A percentile compares a stretch with the other conserved stretches of the same genome.
Evolutionary conservation across 2,888 invertebrate genomes (phyloP).

Genomic region (Synergus laeviventris): DNA sequence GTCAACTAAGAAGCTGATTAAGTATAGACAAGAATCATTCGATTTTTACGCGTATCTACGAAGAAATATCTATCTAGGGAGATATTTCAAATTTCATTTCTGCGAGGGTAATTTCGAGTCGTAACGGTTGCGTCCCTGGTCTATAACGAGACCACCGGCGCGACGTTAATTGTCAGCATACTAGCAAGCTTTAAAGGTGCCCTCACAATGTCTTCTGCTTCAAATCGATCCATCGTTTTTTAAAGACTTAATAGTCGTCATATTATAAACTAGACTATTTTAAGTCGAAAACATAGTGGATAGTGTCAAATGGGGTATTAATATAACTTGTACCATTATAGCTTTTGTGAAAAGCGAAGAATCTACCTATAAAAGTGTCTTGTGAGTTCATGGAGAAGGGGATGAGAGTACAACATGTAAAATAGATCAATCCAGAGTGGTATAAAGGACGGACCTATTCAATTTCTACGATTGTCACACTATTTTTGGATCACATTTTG

Average conservation of each 20-base stretch:
- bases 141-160: conserved; percentile 47
- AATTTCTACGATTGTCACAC: not conserved
- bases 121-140: conserved; percentile 41
- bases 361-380: too few species aligned
- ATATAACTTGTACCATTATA: not conserved
- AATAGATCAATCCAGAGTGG: too few species aligned
- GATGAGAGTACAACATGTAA: too few species aligned
- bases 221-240: not conserved
- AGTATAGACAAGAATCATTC: not conserved
- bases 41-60: not conserved
- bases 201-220: conserved; percentile 23
- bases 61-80: not conserved
- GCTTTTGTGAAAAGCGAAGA: too few species aligned
- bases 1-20: too few species aligned
- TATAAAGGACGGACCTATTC: not conserved
- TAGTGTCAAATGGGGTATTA: not conserved
- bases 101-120: not conserved
- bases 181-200: conserved; percentile 47
- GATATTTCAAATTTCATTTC: not conserved
- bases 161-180: conserved; percentile 49
- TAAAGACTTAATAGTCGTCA: not conserved
- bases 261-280: not conserved
- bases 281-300: not conserved
- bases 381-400: too few species aligned
- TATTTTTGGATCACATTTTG: too few species aligned